A percentile compares a stretch with the other conserved stretches of the same genome.
phyloP scores from a whole-genome alignment of 2,888 invertebrate genomes.

The Micropterix aruncella region DNA sequence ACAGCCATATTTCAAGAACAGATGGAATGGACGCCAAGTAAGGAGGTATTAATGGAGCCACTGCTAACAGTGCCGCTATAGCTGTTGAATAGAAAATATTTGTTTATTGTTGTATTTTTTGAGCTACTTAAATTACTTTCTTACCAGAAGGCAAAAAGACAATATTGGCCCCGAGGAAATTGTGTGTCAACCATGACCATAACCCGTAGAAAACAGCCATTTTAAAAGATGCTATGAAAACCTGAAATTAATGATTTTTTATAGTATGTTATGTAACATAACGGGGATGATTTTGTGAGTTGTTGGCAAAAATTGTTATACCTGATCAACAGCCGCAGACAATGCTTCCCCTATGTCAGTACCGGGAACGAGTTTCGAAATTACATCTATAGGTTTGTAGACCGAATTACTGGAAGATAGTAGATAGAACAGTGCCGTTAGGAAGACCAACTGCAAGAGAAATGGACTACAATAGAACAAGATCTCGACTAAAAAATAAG shows the following conservation, averaged over 20 bases:
- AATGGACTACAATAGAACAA: too few relatives aligned
- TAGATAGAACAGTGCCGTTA: slow-evolving; percentile 92
- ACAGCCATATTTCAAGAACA: slow-evolving; percentile 87
- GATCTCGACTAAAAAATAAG: too few relatives aligned
- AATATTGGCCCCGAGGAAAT: slow-evolving; percentile 85
- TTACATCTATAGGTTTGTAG: slow-evolving; percentile 87
- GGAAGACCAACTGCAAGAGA: slow-evolving; percentile 73
- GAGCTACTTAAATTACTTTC: slow-evolving; percentile 8
- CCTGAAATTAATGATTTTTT: slow-evolving; percentile 25
- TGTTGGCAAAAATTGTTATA: too few relatives aligned
- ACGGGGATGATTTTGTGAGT: too few relatives aligned
- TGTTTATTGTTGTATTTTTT: too few relatives aligned
- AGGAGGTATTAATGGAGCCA: slow-evolving; percentile 90
- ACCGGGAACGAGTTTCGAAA: slow-evolving; percentile 71
- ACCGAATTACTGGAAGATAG: slow-evolving; percentile 57
- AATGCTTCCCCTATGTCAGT: slow-evolving; percentile 67
- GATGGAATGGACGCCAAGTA: slow-evolving; percentile 94
- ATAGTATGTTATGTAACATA: too few relatives aligned
- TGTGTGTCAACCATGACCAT: slow-evolving; percentile 97
- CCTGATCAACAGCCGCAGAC: slow-evolving; percentile 78
- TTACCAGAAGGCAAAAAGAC: slow-evolving; percentile 88
- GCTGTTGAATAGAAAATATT: slow-evolving; percentile 41
- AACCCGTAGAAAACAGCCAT: slow-evolving; percentile 95
- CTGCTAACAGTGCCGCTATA: slow-evolving; percentile 84
- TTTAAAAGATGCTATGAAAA: slow-evolving; percentile 92